Base-by-base conservation (phyloP, 2,797 vertebrate species). In the Cyprinella venusta region DNA sequence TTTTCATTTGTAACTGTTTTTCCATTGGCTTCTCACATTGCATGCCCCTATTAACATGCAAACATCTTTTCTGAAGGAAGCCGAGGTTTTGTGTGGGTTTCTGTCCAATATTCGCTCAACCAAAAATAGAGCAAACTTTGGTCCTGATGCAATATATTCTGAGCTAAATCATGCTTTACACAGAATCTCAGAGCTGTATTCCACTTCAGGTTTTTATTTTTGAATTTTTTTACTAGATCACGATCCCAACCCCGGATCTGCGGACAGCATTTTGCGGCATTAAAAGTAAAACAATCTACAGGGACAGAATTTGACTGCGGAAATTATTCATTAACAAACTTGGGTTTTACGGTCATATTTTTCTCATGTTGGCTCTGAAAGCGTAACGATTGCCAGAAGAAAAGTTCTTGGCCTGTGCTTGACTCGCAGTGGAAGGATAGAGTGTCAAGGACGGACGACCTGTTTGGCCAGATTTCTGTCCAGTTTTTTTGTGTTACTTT, bases 301-400 rank as follows among this genome's bases (percentile, higher is more conserved):
- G 56, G 63, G 72, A 65, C 74, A 65, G 75, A 38, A 56, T 86
- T 79, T 86, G 84, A 85, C 82, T 84, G 80, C 52, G 80, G 84
- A 87, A 87, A 89, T 86, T 63, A 87, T 83, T 87, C 83, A 86
- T 89, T 85, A 89, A 70, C 72, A 84, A 79, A 79, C 54, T 40
- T 45, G 1, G 65, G 38, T 85, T 87, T 88, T 72, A 78, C 50
- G 13, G 75, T 36, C 72, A 81, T 76, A 83, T 87, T 80, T 87
- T 76, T 82, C 74, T 68, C 8, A n/a, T 59, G 63, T 71, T 84
- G 68, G 67, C 81, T 75, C 68, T 15, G 71, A 77, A 80, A 76
- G 50, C 13, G 15, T 61, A 42, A 15, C 18, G 38, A 80, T 40
- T 77, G 77, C 48, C 72, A 59, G 80, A 85, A 38, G 59, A 83